Conservation (phyloP, 2,113 vertebrate species). For the Bambusicola thoracicus region DNA sequence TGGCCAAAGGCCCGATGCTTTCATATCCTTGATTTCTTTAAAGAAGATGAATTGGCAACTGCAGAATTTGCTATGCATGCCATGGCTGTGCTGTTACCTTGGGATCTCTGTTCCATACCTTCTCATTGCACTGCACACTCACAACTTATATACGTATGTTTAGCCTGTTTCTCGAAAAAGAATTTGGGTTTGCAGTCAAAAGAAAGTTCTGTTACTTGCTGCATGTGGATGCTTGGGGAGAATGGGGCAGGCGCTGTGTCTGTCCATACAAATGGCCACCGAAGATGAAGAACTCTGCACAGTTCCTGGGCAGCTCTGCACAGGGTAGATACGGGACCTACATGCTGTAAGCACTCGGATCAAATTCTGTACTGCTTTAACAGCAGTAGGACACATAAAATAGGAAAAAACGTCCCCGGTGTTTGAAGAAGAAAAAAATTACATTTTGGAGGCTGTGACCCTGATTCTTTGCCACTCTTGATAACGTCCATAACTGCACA, state of each 20-base stretch:
- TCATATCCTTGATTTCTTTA: not conserved
- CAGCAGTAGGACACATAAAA: not conserved
- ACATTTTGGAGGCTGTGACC: not conserved
- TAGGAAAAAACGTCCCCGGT: no score
- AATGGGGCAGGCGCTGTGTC: not conserved
- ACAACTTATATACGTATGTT: not conserved
- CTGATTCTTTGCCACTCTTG: not conserved
- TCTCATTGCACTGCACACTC: not conserved
- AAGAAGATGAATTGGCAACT: not conserved
- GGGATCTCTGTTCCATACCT: not conserved
- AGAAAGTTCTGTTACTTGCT: not conserved
- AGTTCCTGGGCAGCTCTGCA: no score
- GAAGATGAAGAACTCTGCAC: not conserved
- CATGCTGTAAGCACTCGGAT: not conserved
- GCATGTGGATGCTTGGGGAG: fast-evolving
- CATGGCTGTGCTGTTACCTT: not conserved
- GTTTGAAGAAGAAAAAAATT: not conserved
- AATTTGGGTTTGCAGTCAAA: not conserved
- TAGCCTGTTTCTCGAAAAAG: no score
- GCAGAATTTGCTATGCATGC: fast-evolving
- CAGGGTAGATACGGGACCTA: not conserved
- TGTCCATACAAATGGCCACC: not conserved
- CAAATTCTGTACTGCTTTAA: not conserved
- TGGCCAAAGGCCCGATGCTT: not conserved
- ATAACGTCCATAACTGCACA: not conserved